Conservation (phyloP, 2,113 vertebrate species). For the Perca flavescens region DNA sequence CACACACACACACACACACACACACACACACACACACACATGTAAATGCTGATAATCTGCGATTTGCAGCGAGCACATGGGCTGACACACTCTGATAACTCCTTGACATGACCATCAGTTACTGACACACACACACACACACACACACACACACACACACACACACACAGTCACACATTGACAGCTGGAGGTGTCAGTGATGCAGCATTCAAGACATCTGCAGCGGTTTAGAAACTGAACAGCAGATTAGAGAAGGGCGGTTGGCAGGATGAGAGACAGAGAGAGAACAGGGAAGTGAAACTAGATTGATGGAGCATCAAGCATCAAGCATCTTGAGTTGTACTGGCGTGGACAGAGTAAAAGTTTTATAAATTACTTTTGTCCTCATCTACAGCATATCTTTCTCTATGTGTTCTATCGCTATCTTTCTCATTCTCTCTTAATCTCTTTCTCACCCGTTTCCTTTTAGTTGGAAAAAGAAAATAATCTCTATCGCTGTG, state of each 20-base stretch:
- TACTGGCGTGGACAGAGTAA: slow-evolving; percentile 36
- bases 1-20: background rate
- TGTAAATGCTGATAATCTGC: slow-evolving; percentile 26
- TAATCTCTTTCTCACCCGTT: slow-evolving; percentile 35
- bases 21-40: background rate
- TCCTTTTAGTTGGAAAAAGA: slow-evolving; percentile 58
- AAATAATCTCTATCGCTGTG: slow-evolving; percentile 67
- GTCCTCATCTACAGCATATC: slow-evolving; percentile 2
- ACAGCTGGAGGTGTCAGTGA: slow-evolving; percentile 49
- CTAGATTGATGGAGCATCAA: slow-evolving; percentile 49
- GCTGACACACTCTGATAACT: slow-evolving; percentile 4
- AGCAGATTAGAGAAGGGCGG: slow-evolving; percentile 41
- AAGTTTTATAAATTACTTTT: slow-evolving; percentile 59
- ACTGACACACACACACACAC: slow-evolving; percentile 11
- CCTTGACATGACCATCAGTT: slow-evolving; percentile 14
- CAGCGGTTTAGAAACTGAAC: slow-evolving; percentile 44
- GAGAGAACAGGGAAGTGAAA: slow-evolving; percentile 66
- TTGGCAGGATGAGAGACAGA: slow-evolving; percentile 31
- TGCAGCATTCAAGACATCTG: slow-evolving; percentile 56
- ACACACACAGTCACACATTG: slow-evolving; percentile 10
- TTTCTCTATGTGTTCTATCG: slow-evolving; percentile 34
- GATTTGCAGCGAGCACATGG: slow-evolving; percentile 20
- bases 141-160: slow-evolving; percentile 1
- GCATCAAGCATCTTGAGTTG: slow-evolving; percentile 10
- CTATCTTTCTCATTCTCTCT: slow-evolving; percentile 23